phyloP scores from a whole-genome alignment of 2,888 invertebrate genomes.

The Sphaerophoria rueppellii region DNA sequence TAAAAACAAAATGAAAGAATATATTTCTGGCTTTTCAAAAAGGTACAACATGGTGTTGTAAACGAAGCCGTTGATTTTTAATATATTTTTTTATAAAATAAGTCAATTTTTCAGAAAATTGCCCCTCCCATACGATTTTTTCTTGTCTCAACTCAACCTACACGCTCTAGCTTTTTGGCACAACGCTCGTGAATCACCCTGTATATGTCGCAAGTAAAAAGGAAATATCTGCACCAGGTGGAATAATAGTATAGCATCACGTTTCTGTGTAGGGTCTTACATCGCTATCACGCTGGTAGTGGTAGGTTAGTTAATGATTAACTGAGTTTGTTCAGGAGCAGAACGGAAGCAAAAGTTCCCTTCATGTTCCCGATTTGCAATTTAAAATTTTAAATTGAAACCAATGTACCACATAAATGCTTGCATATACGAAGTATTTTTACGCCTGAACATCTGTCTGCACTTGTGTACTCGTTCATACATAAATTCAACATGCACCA shows the following conservation, averaged over 20 bases:
- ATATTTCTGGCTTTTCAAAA: too few relatives aligned
- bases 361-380: slow-evolving; percentile 63
- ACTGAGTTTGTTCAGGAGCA: slow-evolving; percentile 58
- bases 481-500: slow-evolving; percentile 38
- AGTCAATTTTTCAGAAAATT: too few relatives aligned
- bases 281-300: slow-evolving; percentile 60
- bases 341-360: slow-evolving; percentile 57
- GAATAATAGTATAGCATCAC: slow-evolving; percentile 64
- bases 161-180: too few relatives aligned
- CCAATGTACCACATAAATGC: slow-evolving; percentile 64
- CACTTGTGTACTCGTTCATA: slow-evolving; percentile 26
- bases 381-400: slow-evolving; percentile 70
- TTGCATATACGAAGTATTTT: slow-evolving; percentile 31
- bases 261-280: slow-evolving; percentile 46
- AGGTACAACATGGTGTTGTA: too few relatives aligned
- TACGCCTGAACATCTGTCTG: not conserved
- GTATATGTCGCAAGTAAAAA: too few relatives aligned
- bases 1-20: too few relatives aligned
- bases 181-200: too few relatives aligned
- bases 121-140: too few relatives aligned
- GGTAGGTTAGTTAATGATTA: slow-evolving; percentile 68
- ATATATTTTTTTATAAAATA: too few relatives aligned
- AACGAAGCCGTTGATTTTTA: too few relatives aligned
- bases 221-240: slow-evolving; percentile 42
- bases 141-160: too few relatives aligned